phyloP scores from a whole-genome alignment of 1,140 invertebrate genomes.

The Euura saliciscinereae region DNA sequence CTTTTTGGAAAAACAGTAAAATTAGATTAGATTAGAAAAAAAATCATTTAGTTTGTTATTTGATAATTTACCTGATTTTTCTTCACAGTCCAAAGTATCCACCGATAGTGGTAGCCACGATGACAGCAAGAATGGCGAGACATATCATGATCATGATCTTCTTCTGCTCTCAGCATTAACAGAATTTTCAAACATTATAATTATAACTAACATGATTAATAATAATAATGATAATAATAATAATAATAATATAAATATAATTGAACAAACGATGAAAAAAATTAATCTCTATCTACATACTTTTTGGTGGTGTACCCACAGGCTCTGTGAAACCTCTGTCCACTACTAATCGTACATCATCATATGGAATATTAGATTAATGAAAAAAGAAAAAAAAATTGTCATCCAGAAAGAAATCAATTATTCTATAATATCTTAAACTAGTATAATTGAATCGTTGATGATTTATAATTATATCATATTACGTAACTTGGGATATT shows the following conservation, averaged over 20 bases:
- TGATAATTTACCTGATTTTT: conserved; percentile 17
- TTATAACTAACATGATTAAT: background rate
- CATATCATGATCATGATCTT: conserved; percentile 99
- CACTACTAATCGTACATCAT: background rate
- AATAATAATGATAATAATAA: too few relatives aligned
- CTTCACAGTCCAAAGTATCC: conserved; percentile 69
- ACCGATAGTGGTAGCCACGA: conserved; percentile 77
- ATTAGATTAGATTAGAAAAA: background rate
- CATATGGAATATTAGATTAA: too few relatives aligned
- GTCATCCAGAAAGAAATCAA: too few relatives aligned
- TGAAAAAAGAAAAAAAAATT: too few relatives aligned
- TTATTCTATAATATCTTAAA: too few relatives aligned
- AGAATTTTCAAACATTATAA: conserved; percentile 17
- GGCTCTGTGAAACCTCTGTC: background rate
- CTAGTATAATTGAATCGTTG: too few relatives aligned
- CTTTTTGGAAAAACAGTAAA: too few relatives aligned
- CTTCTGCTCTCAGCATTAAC: conserved; percentile 82
- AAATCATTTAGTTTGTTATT: background rate
- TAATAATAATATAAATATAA: too few relatives aligned
- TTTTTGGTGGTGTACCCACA: background rate
- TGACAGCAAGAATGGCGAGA: conserved; percentile 86
- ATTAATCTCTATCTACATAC: background rate
- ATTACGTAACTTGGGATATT: too few relatives aligned
- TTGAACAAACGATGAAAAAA: too few relatives aligned
- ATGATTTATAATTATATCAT: too few relatives aligned